A percentile compares a stretch with the other conserved stretches of the same genome.
These are phyloP conservation scores for Enteromius treurensis DNA, from an alignment of 2,797 vertebrate genomes.

Conservation along the genomic window DNA sequence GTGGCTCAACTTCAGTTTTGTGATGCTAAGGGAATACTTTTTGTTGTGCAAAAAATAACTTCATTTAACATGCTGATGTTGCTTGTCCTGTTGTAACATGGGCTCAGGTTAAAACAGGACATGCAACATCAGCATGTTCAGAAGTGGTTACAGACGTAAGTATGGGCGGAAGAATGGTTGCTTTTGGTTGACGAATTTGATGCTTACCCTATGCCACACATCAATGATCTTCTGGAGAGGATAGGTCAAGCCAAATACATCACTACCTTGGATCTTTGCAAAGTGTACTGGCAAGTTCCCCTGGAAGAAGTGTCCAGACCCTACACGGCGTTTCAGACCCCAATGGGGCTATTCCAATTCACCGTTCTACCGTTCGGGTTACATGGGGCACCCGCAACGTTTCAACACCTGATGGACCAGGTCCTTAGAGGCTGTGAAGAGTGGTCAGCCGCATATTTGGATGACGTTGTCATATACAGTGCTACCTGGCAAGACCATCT, in stretches of 20 bases:
- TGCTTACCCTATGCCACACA: background rate
- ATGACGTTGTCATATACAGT: background rate
- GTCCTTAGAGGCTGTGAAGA: background rate
- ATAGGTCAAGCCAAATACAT: background rate
- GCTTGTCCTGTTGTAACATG: no score
- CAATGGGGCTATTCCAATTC: background rate
- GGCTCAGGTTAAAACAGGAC: no score
- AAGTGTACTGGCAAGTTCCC: background rate
- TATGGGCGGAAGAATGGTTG: no score
- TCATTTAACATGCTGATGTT: no score
- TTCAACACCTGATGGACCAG: background rate
- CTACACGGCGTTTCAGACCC: background rate
- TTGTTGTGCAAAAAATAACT: no score
- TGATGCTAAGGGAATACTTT: no score
- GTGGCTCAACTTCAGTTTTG: no score
- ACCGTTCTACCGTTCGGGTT: background rate
- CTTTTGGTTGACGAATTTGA: background rate
- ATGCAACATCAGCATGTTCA: no score
- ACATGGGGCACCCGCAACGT: background rate
- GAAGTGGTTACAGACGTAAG: no score
- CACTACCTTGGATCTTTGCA: background rate
- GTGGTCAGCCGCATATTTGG: background rate
- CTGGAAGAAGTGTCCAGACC: background rate
- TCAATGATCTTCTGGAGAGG: background rate
- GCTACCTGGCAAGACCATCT: background rate